Evolutionary conservation across 2,797 vertebrate species (phyloP).

Genomic region (Tadarida brasiliensis): DNA sequence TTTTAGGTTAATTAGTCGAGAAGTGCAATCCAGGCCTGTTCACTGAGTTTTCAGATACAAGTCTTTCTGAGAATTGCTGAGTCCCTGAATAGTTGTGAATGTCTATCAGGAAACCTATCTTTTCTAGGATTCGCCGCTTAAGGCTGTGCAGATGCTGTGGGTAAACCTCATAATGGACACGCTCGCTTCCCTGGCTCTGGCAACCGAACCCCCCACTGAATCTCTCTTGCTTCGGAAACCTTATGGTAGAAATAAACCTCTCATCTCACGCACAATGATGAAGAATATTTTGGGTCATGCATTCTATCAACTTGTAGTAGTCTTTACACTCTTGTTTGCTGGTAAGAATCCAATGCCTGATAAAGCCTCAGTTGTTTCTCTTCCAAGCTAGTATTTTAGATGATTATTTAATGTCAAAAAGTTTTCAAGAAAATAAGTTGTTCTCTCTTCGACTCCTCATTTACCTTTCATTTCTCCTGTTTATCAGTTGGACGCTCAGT

Average conservation of each 20-base stretch:
- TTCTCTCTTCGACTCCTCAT: background rate
- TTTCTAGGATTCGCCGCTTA: slow-evolving; percentile 97
- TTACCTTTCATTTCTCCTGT: slow-evolving; percentile 13
- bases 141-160: slow-evolving; percentile 99
- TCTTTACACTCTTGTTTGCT: slow-evolving; percentile 97
- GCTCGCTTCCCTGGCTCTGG: slow-evolving; percentile 97
- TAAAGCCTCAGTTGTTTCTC: slow-evolving; percentile 17
- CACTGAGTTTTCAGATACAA: slow-evolving; percentile 64
- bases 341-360: slow-evolving; percentile 89
- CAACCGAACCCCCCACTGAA: slow-evolving; percentile 98
- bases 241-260: slow-evolving; percentile 98
- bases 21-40: slow-evolving; percentile 40
- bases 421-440: slow-evolving; percentile 1
- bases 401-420: slow-evolving; percentile 8
- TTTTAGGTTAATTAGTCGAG: slow-evolving; percentile 59
- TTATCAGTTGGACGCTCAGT: background rate
- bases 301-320: slow-evolving; percentile 96
- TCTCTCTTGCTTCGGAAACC: slow-evolving; percentile 97
- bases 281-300: slow-evolving; percentile 99
- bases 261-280: slow-evolving; percentile 99
- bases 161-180: slow-evolving; percentile 99
- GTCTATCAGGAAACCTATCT: slow-evolving; percentile 83
- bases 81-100: slow-evolving; percentile 76
- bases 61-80: slow-evolving; percentile 60
- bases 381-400: background rate